Base-by-base conservation (phyloP, 2,113 vertebrate species). In the Pomatostomus ruficeps region DNA sequence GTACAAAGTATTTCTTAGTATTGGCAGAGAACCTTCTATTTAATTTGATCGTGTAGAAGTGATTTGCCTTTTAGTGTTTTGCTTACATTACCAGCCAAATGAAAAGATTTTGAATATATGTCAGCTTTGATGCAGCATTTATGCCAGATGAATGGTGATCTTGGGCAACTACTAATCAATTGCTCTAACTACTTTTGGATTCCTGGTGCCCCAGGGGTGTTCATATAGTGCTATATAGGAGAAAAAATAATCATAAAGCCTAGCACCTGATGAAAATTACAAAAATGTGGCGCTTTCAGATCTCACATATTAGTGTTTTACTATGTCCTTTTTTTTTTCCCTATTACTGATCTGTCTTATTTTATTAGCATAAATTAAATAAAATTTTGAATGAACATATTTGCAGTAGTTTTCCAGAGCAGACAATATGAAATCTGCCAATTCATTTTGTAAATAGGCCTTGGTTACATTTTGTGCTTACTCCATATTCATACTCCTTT, bases 371-470 rank as follows among this genome's bases (percentile, higher is more conserved):
- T 71, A 94, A 92, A 93, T 93, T 83, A 93, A 94, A 93, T 89
- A 48, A 85, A 95, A 81, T 83, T 95, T 85, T 96, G 92, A 95
- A 95, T 89, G 52, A 95, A 88, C 59, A 65, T 96, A 94, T 96
- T 97, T 97, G 92, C 89, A 95, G 88, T 81, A 74, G 40, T 93
- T 95, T 94, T 89, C 63, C 72, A 95, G 61, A 93, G 68, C 65
- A 96, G 95, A 77, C 89, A 88, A 94, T 95, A 95, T 85, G 49
- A 92, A 95, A 86, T 89, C 90, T 96, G 93, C n/a, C 88, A 95
- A 91, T 95, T 97, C 93, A 94, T 97, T 98, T 96, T 96, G 88
- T 91, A 96, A 97, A 95, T 78, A 96, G 38, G 38, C 26, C 57
- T 75, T 45, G 42, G 67, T 92, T 88, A 72, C 65, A 85, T 91